Evolutionary conservation across 2,113 vertebrate species (phyloP), one percentile per base, ranked within the genome.

Genomic region (Heliornis fulica): DNA sequence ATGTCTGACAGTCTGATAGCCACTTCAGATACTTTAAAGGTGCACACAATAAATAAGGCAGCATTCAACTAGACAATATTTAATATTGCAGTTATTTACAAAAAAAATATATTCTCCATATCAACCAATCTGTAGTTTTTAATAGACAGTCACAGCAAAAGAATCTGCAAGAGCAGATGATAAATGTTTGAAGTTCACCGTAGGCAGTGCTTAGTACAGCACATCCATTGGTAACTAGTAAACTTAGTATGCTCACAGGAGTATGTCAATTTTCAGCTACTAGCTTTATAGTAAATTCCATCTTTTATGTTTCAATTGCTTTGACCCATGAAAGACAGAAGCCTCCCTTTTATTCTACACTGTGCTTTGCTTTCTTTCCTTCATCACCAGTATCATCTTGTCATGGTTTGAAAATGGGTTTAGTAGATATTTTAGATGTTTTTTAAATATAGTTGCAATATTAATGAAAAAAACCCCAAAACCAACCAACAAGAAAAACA

Each of bases 401-500:
- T 36, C 40, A 38, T 29, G 50, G 34, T 32, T 75, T 34, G 40
- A 59, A 80, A 84, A 6, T 7, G 7, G 28, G 9, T 26, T 36
- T 7, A 93, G 59, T 26, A 72, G 80, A 18, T 51, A 83, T 34
- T 68, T 63, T 34, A 40, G 34, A 29, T 20, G n/a, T 32, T 15
- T 17, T 80, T 45, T 28, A 64, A 4, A 18, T 65, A 43, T 13
- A 64, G 76, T 31, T 80, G 9, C 11, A 40, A 40, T 81, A 56
- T 61, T 48, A 91, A 57, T 5, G 21, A 65, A 89, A 91, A 69
- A 26, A 60, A 15, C 8, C 0, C 5, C 19, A 22, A 60, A 9
- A 14, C 1, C 7, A 18, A 18, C 45, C 45, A 51, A 11, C 11
- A 0, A 7, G 18, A 21, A 56, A 11, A 11, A 60, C 13, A 11